Evolutionary conservation across 64 coral and sea anemone species (phyloP), one percentile per base, ranked within the genome.

Genomic region (Pocillopora verrucosa): DNA sequence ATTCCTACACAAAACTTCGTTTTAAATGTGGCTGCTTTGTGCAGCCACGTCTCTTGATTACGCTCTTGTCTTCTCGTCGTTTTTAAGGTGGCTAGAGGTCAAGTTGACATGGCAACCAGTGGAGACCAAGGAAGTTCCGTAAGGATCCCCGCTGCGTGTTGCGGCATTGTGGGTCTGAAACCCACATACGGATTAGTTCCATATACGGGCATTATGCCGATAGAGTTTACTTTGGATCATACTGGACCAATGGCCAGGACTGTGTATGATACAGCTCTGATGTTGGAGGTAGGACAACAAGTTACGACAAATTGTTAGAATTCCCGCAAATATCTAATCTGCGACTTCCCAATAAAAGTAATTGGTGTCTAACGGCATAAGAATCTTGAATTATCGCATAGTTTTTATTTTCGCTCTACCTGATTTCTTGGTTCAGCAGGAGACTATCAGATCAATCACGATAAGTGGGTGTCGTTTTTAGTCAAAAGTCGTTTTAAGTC

Each of bases 131-230:
- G 92, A 45, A 92, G 96, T 1, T 98, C 96, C 12, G 88, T 98
- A 37, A 82, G 96, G 19, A 76, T 89, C 6, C 96, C 96, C 24
- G 19, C 92, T 17, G 83, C 86, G 11, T 34, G 35, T 9, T 98
- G 96, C 75, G 92, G 96, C 14, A 92, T 98, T 92, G 96, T 94
- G 78, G 95, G 95, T 69, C 80, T 98, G 35, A 98, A 98, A 92
- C 92, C 95, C 22, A 98, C 92, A 4, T 92, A 61, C 59, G 96
- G 96, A 2, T 34, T 98, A 0, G 90, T 98, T 51, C 96, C 96
- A 45, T 98, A 98, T 75, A 98, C 96, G 12, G 96, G 96, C 58
- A 87, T 94, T 11, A 64, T 56, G 35, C 77, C 92, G 20, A 74
- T 84, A 2, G 96, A 98, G 36, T 84, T 64, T 45, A 94, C 89